Evolutionary conservation across 2,888 invertebrate genomes (phyloP), one percentile per base, ranked within the genome.

Genomic region (Hydroisotoma schaefferi): DNA sequence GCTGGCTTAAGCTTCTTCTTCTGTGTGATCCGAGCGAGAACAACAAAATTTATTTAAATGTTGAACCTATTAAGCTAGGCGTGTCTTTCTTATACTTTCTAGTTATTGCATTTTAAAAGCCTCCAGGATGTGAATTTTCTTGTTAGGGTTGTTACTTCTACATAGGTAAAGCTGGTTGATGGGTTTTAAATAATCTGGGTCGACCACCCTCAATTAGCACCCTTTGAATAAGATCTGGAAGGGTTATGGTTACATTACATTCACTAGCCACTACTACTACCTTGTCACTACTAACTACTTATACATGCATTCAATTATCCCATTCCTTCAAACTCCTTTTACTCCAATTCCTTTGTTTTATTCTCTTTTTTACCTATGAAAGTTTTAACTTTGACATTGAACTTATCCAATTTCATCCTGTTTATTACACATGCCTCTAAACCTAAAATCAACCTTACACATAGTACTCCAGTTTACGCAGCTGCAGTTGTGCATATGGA

Each of bases 131-230:
- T 52, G 37, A 37, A 52, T 52, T 18, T 20, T 29, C 33, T 33
- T 20, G 52, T 52, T 46, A 46, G 23, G n/a, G n/a, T 4, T 10
- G 40, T 4, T 18, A 15, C 15, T 33, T 10, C 33, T 23, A 46
- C 53, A 58, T 29, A 59, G 48, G 38, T 47, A 59, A 44, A 55
- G 43, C 20, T 22, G 51, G 44, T 44, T 56, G 57, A 44, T 58
- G 64, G 61, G 51, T 27, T 40, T 53, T 58, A 65, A 69, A 67
- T 65, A 66, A 67, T 67, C 65, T 68, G 65, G 64, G 63, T 59
- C 61, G 68, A 65, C 67, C 67, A 68, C 70, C 63, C 65, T 70
- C 68, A 70, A 70, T 68, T 70, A 70, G 70, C 63, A 68, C 68
- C 67, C 65, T 68, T 60, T 61, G 65, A 67, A 63, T 59, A 65